Percentiles rank a stretch among this genome's conserved stretches.
phyloP scores from a whole-genome alignment of 2,888 invertebrate genomes.

The Pycnomerus fuliginosus region DNA sequence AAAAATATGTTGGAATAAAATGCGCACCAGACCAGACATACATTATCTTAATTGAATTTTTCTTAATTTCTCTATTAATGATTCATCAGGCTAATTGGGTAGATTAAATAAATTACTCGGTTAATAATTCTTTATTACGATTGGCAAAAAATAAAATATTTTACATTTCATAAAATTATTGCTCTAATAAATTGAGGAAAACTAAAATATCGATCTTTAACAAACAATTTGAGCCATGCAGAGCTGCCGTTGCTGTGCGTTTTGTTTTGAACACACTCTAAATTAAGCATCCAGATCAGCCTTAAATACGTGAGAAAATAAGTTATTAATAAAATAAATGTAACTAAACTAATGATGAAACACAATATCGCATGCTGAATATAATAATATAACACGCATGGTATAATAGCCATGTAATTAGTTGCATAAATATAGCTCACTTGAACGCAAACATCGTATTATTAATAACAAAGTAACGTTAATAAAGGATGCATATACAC shows the following conservation, averaged over 20 bases:
- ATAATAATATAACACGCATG: slow-evolving; percentile 41
- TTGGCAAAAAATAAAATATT: slow-evolving; percentile 24
- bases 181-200: slow-evolving; percentile 8
- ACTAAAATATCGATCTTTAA: no score
- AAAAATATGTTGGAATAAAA: no score
- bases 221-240: no score
- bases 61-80: slow-evolving; percentile 36
- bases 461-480: slow-evolving; percentile 39
- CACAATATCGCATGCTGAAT: slow-evolving; percentile 44
- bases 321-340: slow-evolving; percentile 22
- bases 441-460: slow-evolving; percentile 41
- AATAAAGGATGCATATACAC: slow-evolving; percentile 29
- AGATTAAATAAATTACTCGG: slow-evolving; percentile 41
- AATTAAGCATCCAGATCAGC: slow-evolving; percentile 4
- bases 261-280: slow-evolving; percentile 3
- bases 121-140: slow-evolving; percentile 43
- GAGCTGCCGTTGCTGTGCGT: no score
- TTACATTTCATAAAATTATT: slow-evolving; percentile 6
- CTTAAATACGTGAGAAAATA: slow-evolving; percentile 23
- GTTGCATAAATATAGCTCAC: slow-evolving; percentile 42
- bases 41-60: slow-evolving; percentile 27
- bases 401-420: slow-evolving; percentile 40
- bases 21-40: no score
- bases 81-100: slow-evolving; percentile 40
- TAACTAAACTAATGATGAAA: slow-evolving; percentile 36